A percentile compares a stretch with the other conserved stretches of the same genome.
Evolutionary conservation across 2,797 vertebrate genomes (phyloP).

Genomic region (Choloepus didactylus): DNA sequence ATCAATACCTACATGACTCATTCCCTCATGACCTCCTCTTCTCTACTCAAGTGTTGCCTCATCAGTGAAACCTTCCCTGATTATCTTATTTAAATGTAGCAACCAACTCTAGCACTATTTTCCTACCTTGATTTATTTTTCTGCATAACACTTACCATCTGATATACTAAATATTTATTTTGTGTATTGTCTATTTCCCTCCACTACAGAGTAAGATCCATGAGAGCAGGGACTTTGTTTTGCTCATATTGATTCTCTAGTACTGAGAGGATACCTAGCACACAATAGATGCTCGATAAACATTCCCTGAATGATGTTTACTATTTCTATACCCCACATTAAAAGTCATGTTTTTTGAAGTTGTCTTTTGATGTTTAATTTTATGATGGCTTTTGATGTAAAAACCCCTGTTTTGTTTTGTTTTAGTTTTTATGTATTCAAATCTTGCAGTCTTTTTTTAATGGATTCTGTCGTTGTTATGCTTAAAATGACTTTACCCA

Average conservation of each 20-base stretch:
- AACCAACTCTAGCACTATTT: neutral
- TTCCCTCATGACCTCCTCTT: neutral
- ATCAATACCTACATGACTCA: neutral
- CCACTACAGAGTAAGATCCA: neutral
- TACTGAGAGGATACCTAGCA: neutral
- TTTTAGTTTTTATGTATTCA: slow-evolving; percentile 26
- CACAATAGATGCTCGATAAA: slow-evolving; percentile 3
- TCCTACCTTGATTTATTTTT: neutral
- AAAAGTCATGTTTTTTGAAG: neutral
- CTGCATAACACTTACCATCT: neutral
- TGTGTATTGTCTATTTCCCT: neutral
- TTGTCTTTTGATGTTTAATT: slow-evolving; percentile 54
- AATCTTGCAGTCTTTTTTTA: slow-evolving; percentile 13
- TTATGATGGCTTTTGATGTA: slow-evolving; percentile 39
- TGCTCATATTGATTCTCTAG: neutral
- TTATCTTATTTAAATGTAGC: neutral
- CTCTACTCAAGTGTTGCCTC: neutral
- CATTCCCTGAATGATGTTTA: neutral
- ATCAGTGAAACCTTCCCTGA: neutral
- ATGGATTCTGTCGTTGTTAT: neutral
- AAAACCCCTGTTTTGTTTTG: no score
- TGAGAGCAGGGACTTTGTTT: neutral
- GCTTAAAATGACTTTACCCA: slow-evolving; percentile 36
- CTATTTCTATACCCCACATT: neutral
- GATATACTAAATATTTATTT: slow-evolving; percentile 5